These are phyloP conservation scores for Cephalopholis sonnerati DNA, from an alignment of 2,113 vertebrate genomes.

Conservation along the genomic window DNA sequence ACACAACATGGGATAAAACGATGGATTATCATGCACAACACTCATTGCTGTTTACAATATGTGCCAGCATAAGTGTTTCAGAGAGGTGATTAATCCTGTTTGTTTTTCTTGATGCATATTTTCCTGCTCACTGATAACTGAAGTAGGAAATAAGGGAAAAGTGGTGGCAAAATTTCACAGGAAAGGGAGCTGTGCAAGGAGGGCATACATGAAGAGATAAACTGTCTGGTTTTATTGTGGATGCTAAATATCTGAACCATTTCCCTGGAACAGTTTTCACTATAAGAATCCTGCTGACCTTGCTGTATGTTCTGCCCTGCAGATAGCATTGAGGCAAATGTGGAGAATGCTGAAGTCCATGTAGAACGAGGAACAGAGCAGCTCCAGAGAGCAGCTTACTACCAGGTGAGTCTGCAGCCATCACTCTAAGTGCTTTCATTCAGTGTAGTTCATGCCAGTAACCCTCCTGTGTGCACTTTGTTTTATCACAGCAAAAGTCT, in stretches of 20 bases:
- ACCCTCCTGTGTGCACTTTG: constrained; percentile 4
- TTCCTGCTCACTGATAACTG: too few relatives aligned
- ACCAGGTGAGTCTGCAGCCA: constrained; percentile 88
- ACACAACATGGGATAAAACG: too few relatives aligned
- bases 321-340: constrained; percentile 98
- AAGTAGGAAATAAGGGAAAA: too few relatives aligned
- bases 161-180: too few relatives aligned
- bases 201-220: not conserved
- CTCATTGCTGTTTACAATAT: too few relatives aligned
- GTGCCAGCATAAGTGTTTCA: too few relatives aligned
- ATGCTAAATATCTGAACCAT: too few relatives aligned
- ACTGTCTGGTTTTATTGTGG: not conserved
- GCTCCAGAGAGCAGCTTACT: constrained; percentile 92
- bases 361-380: constrained; percentile 94
- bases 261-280: not conserved
- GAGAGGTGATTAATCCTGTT: too few relatives aligned
- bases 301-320: constrained; percentile 40
- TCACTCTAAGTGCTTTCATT: too few relatives aligned
- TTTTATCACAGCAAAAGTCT: constrained; percentile 90
- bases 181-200: too few relatives aligned
- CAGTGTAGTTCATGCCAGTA: not conserved
- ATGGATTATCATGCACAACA: too few relatives aligned
- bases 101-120: too few relatives aligned
- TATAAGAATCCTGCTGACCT: not conserved
- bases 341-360: constrained; percentile 96